Evolutionary conservation across 2,113 vertebrate species (phyloP).

Genomic region (Rutilus rutilus): DNA sequence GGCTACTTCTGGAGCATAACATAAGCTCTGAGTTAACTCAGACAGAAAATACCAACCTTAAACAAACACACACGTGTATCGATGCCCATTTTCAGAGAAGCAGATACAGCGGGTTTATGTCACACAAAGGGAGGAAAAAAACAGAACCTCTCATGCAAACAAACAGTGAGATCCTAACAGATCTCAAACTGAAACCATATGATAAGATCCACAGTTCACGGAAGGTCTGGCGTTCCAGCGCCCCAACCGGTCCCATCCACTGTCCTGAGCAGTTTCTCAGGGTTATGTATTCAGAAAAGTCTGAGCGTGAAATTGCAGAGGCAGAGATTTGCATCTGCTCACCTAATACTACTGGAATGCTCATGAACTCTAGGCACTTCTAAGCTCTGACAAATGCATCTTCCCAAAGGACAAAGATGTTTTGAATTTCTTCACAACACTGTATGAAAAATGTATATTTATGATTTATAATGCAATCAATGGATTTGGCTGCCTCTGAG

Average conservation of each 20-base stretch:
- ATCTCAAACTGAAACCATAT: constrained; percentile 57
- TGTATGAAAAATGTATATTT: constrained; percentile 38
- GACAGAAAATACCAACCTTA: constrained; percentile 33
- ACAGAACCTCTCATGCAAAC: constrained; percentile 42
- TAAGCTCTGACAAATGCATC: constrained; percentile 44
- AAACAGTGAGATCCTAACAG: constrained; percentile 51
- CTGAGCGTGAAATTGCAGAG: constrained; percentile 50
- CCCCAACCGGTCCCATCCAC: constrained; percentile 6
- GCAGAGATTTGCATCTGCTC: constrained; percentile 45
- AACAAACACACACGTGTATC: constrained; percentile 34
- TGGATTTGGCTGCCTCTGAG: constrained; percentile 24
- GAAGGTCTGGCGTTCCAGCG: constrained; percentile 4
- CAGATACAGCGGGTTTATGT: background rate
- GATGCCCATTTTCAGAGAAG: constrained; percentile 7
- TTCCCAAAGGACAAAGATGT: constrained; percentile 45
- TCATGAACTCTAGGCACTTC: constrained; percentile 32
- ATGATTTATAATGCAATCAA: constrained; percentile 54
- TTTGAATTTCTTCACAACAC: constrained; percentile 52
- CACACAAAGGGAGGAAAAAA: background rate
- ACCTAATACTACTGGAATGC: constrained; percentile 19
- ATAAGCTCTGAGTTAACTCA: constrained; percentile 2
- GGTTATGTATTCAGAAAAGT: constrained; percentile 50
- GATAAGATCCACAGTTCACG: constrained; percentile 23
- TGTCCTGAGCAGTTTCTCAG: constrained; percentile 37
- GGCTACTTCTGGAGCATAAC: constrained; percentile 18